Evolutionary conservation across 2,113 vertebrate species (phyloP), one percentile per base, ranked within the genome.

Genomic region (Oenanthe melanoleuca): DNA sequence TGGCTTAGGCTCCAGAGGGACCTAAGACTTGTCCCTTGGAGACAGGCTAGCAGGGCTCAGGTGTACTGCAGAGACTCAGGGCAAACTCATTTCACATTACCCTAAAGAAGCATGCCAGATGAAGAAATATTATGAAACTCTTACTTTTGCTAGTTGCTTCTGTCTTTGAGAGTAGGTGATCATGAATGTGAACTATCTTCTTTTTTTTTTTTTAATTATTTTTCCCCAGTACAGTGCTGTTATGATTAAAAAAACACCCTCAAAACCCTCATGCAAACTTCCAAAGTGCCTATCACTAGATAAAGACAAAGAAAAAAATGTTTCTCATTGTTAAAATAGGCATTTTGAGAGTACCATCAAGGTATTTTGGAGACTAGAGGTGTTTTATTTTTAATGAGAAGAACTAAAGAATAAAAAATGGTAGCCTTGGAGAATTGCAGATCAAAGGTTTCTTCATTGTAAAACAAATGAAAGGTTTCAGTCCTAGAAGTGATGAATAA

Each of bases 361-460:
- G 97, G 96, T 96, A 45, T 97, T 96, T 95, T 94, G 91, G 96
- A 97, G 97, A 97, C 88, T 94, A 91, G 89, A 96, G 84, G 92
- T 95, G 94, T 97, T 96, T 98, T 98, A 97, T 97, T 97, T 98
- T 98, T 98, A 98, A 98, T 97, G 97, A 98, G 97, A 96, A 94
- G 97, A 98, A 96, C 95, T 93, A 86, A 96, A 94, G 96, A 97
- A 97, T 97, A 94, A 97, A 97, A 98, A 97, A 93, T 95, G 85
- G 92, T 93, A 94, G 94, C 94, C 96, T 96, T 97, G 92, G 96
- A 98, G 96, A 97, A 97, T 90, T 96, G 96, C 83, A 93, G 96
- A 98, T 97, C 97, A 98, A 97, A 98, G 97, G 95, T 98, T 97
- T 97, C 96, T 97, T 97, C 97, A 95, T 97, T 97, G 95, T 97